Evolutionary conservation across 2,113 vertebrate species (phyloP), one percentile per base, ranked within the genome.

Genomic region (Arenaria interpres): DNA sequence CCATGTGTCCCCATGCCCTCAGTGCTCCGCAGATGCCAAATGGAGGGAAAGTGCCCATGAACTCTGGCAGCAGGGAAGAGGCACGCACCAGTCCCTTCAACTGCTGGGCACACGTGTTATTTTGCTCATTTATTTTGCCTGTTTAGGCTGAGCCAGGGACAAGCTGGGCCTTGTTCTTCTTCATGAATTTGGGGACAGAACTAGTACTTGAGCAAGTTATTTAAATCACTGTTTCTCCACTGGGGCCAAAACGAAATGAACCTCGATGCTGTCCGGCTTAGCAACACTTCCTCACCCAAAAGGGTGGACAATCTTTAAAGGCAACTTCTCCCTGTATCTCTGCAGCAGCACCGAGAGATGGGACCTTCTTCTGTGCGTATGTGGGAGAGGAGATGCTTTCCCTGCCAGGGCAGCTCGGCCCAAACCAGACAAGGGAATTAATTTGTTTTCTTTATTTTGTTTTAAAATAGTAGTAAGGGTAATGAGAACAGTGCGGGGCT

Each of bases 11-110:
- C 23, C 81, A 14, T 39, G 12, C 39, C 60, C 68, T 51, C 22
- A 5, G 39, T 33, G 15, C 66, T 64, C 33, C 22, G 35, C 33
- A 41, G 9, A n/a, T 14, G 21, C 16, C 43, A 83, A 60, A 20
- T 5, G 24, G 39, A 62, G 37, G 7, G 12, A 32, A 80, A 62
- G 11, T 2, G 8, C 46, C 25, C 46, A 13, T 1, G 0, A 72
- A 27, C 20, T 30, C 7, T 10, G 45, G 16, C 19, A 0, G 0
- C 1, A 1, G 69, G 39, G 14, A 51, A 67, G 25, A n/a, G 18
- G 30, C 11, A n/a, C 21, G 14, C 16, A 10, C 3, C 1, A 1
- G 17, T 45, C 22, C 50, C 32, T 57, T 50, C 21, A 0, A 0
- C 37, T n/a, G 32, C 67, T 84, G 63, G 17, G 39, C 46, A 32